Evolutionary conservation across 2,888 invertebrate genomes (phyloP), one percentile per base, ranked within the genome.

Genomic region (Tipula helvola): DNA sequence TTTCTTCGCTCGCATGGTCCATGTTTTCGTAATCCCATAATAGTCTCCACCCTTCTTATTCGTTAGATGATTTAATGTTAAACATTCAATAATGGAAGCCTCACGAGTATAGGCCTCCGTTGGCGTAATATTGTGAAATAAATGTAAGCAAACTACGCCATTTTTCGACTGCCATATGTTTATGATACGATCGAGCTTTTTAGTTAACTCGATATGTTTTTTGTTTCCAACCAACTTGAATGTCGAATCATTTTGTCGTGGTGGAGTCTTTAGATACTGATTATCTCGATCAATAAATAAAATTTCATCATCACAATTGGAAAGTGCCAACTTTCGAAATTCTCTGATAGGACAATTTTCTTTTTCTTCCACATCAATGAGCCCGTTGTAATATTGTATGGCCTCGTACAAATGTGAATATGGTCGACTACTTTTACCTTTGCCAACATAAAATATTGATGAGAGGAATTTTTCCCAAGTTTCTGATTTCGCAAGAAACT

Each of bases 401-500:
- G 99, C 98, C 90, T 98, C 97, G 90, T 97, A 96, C 7, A 99
- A 93, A 92, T 99, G 99, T 0, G 95, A 94, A 90, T 97, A 97
- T 0, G 99, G 98, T 5, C 99, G 93, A 0, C 96, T 94, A 39
- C 96, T 94, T 90, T 97, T 97, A 87, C 98, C 98, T 92, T 98
- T 98, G 0, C 99, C 99, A 41, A 99, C 95, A 90, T 99, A 99
- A 91, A 99, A 99, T 88, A 99, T 95, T 0, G 98, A 94, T 86
- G 94, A 93, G 2, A 99, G 91, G 90, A 99, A 99, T 0, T 93
- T 94, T 84, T 93, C 91, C 95, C 98, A 98, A 0, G 93, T 91
- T 2, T 94, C 92, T 13, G 93, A 91, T 12, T 92, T 90, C 5
- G 91, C 90, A 18, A 91, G 87, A 71, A 89, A 90, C 88, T 90